Evolutionary conservation across 2,113 vertebrate species (phyloP).

Genomic region (Eulacestoma nigropectus): DNA sequence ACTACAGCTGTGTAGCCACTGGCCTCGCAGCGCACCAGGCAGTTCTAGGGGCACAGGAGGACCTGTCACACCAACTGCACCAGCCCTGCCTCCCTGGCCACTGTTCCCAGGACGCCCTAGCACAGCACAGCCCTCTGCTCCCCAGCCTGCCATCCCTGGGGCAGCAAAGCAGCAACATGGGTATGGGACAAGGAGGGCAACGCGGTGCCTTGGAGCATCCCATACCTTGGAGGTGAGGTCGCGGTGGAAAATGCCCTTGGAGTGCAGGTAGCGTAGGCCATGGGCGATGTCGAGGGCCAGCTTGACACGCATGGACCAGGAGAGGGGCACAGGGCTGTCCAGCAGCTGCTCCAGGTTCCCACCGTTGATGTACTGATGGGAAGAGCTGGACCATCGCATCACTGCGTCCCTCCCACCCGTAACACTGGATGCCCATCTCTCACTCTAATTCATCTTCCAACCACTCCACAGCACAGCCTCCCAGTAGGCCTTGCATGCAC

Average conservation of each 20-base stretch:
- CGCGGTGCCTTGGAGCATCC: neutral
- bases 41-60: constrained; percentile 78
- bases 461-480: neutral
- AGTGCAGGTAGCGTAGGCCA: constrained; percentile 89
- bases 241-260: constrained; percentile 90
- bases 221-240: constrained; percentile 92
- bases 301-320: constrained; percentile 81
- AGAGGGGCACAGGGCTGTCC: constrained; percentile 83
- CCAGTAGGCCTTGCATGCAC: neutral
- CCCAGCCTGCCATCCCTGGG: rapidly evolving
- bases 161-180: rapidly evolving
- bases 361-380: constrained; percentile 87
- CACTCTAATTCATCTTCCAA: neutral
- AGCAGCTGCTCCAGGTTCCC: constrained; percentile 95
- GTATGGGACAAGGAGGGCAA: rapidly evolving
- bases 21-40: constrained; percentile 86
- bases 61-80: neutral
- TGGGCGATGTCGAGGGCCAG: constrained; percentile 87
- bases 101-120: rapidly evolving
- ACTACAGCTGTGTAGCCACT: constrained; percentile 84
- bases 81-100: neutral
- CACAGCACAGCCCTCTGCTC: neutral
- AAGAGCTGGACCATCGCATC: rapidly evolving
- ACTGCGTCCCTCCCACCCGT: rapidly evolving
- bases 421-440: neutral